phyloP scores from a whole-genome alignment of 2,888 invertebrate genomes.

The Chrysopilus asiliformis region DNA sequence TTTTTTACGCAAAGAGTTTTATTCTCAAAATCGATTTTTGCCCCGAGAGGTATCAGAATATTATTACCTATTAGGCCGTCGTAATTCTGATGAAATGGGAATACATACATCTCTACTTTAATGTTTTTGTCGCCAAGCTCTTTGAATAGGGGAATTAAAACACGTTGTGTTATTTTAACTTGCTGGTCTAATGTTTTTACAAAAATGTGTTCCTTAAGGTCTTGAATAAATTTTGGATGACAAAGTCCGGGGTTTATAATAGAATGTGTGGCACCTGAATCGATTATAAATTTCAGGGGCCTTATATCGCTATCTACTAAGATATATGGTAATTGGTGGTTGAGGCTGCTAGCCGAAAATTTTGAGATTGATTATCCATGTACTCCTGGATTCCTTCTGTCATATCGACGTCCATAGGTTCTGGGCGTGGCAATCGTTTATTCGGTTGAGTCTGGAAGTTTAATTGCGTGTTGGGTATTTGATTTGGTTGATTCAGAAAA shows the following conservation, averaged over 20 bases:
- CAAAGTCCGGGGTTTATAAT: constrained; percentile 5
- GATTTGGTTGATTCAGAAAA: too few species aligned
- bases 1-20: too few species aligned
- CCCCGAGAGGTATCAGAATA: too few species aligned
- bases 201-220: too few species aligned
- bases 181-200: too few species aligned
- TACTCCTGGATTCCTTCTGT: too few species aligned
- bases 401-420: constrained; percentile 6
- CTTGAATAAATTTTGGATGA: constrained; percentile 3
- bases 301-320: constrained; percentile 1
- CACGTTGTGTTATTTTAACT: background rate
- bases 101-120: background rate
- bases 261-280: constrained; percentile 4
- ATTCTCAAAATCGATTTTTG: too few species aligned
- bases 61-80: constrained; percentile 3
- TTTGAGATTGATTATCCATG: background rate
- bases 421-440: background rate
- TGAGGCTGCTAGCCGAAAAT: constrained; percentile 7
- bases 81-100: background rate
- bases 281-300: constrained; percentile 7
- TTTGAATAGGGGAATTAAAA: background rate
- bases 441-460: too few species aligned
- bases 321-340: constrained; percentile 5
- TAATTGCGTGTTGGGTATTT: too few species aligned
- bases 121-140: background rate